Conservation (phyloP, 2,113 vertebrate species). For the Cephalopholis sonnerati region DNA sequence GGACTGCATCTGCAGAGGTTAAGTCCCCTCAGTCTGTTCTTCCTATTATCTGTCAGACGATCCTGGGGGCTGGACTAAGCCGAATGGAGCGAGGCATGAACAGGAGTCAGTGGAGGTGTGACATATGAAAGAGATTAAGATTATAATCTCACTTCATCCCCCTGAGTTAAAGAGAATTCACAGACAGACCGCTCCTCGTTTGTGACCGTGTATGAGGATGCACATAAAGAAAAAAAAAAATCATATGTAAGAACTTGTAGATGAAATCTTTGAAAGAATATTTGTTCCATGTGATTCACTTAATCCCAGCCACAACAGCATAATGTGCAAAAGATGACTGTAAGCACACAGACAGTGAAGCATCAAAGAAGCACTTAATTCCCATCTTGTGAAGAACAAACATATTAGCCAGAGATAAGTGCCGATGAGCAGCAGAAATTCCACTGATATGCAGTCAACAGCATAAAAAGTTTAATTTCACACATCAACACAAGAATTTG, state of each 20-base stretch:
- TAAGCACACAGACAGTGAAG: neutral
- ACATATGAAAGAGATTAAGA: slow-evolving; percentile 68
- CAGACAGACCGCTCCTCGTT: neutral
- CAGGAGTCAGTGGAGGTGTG: slow-evolving; percentile 42
- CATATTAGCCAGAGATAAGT: neutral
- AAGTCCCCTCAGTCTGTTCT: slow-evolving; percentile 43
- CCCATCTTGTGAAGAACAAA: neutral
- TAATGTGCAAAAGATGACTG: neutral
- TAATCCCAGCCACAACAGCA: neutral
- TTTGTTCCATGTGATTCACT: neutral
- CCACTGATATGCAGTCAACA: slow-evolving; percentile 3
- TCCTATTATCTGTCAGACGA: slow-evolving; percentile 46
- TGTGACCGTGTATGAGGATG: neutral
- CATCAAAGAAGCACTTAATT: neutral
- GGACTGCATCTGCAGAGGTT: slow-evolving; percentile 33
- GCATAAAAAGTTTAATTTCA: slow-evolving; percentile 11
- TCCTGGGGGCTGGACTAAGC: slow-evolving; percentile 47
- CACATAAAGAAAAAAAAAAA: neutral
- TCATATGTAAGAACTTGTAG: neutral
- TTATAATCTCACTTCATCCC: slow-evolving; percentile 53
- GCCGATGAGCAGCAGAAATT: neutral
- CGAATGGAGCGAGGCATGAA: slow-evolving; percentile 20
- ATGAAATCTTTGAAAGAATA: neutral
- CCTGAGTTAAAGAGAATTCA: slow-evolving; percentile 35
- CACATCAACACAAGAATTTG: slow-evolving; percentile 16